phyloP scores from a whole-genome alignment of 2,888 invertebrate species.

The Drosophila pullipes region DNA sequence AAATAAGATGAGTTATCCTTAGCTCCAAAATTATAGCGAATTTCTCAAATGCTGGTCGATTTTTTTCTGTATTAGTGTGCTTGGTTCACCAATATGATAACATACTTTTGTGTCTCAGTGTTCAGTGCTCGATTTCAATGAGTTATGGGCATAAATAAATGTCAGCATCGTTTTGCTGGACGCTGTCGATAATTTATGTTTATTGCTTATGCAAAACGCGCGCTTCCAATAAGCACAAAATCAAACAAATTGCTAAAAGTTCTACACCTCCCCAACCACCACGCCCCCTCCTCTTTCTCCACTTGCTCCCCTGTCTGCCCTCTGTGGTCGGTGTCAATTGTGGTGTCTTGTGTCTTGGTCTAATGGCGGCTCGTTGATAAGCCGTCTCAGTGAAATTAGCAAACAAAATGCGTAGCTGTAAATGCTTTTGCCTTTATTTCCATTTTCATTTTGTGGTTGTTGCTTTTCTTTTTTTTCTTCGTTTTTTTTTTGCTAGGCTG shows the following conservation, averaged over 20 bases:
- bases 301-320: not conserved
- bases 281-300: not conserved
- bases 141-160: constrained; percentile 74
- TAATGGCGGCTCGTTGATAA: constrained; percentile 76
- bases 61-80: not conserved
- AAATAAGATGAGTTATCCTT: not conserved
- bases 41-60: not conserved
- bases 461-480: constrained; percentile 15
- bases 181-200: constrained; percentile 76
- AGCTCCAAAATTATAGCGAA: not conserved
- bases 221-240: constrained; percentile 77
- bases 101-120: constrained; percentile 27
- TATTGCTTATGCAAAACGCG: constrained; percentile 80
- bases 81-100: constrained; percentile 25
- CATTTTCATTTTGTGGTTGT: constrained; percentile 11
- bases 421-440: constrained; percentile 65
- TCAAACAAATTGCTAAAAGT: constrained; percentile 74
- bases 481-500: constrained; percentile 43
- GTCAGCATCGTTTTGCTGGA: constrained; percentile 58
- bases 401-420: constrained; percentile 82
- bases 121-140: constrained; percentile 38
- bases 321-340: constrained; percentile 50
- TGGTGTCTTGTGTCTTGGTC: constrained; percentile 28
- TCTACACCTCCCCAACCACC: constrained; percentile 21
- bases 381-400: constrained; percentile 72